These are phyloP conservation scores for Euleptes europaea DNA, from an alignment of 2,113 vertebrate genomes.

Conservation along the genomic window DNA sequence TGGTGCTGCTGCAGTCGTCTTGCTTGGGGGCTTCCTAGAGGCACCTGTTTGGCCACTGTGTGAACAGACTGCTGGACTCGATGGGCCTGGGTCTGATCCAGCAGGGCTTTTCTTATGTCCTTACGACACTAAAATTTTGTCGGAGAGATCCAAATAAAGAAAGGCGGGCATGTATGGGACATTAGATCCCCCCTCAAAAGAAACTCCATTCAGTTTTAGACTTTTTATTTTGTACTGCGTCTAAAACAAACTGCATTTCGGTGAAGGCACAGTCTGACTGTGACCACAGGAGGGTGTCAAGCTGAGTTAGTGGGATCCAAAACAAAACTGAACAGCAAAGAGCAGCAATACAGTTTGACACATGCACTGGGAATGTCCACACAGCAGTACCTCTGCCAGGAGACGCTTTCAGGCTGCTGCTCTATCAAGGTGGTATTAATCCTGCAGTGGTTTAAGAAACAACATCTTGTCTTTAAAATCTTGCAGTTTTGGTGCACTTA, in stretches of 20 bases:
- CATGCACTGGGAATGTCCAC: not conserved
- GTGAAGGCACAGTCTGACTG: not conserved
- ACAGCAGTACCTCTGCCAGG: not conserved
- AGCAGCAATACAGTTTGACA: not conserved
- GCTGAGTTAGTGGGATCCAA: not conserved
- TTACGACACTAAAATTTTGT: no score
- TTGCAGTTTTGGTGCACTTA: no score
- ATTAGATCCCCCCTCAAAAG: not conserved
- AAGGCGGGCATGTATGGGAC: not conserved
- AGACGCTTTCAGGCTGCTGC: conserved; percentile 7
- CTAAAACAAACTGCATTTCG: conserved; percentile 1
- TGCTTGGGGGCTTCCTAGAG: no score
- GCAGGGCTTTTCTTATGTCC: no score
- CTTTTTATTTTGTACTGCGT: conserved; percentile 16
- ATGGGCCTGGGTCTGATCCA: no score
- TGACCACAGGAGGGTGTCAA: not conserved
- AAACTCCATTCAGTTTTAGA: not conserved
- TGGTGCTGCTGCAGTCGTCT: no score
- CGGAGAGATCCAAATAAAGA: no score
- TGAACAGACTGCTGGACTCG: no score
- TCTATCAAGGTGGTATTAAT: conserved; percentile 37
- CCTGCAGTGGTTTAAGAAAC: not conserved
- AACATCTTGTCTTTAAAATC: not conserved
- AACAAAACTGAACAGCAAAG: not conserved
- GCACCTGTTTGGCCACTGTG: no score